Base-by-base conservation (phyloP, 2,797 vertebrate genomes). In the Sandelia bainsii region DNA sequence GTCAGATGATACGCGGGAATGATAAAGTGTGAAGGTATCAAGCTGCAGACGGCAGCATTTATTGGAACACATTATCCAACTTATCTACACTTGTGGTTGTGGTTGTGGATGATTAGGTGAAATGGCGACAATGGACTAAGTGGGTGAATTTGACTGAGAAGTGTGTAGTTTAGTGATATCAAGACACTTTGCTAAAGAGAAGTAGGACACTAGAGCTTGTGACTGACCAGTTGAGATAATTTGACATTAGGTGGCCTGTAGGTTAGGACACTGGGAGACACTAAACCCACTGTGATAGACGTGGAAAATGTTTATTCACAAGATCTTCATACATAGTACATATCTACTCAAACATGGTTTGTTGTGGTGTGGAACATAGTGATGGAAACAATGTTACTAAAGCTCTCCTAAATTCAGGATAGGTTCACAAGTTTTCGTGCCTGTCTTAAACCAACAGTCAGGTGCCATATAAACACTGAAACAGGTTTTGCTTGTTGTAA, bases 1-100 rank as follows among this genome's bases (percentile, higher is more conserved):
- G 89, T 92, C 88, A 88, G 87, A 84, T 89, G 92, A 92, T 88
- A 91, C 54, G 10, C 0, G 23, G 66, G 80, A 80, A 81, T 77
- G 89, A 91, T 88, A 83, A 91, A 86, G 88, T 91, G 87, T 86
- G 85, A 90, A 87, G 74, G 64, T 82, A 90, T 89, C 83, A 66
- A 73, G 81, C 85, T 83, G 80, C 82, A 81, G 72, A 79, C 9
- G n/a, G 72, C 62, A 72, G 74, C 80, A 79, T 81, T 86, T 71
- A 83, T 78, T 69, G 42, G 81, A 84, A 73, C 75, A 79, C 61
- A 42, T 77, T 80, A 75, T 69, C 60, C 60, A 27, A 44, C 68
- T 32, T 72, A 72, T 72, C 61, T 66, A n/a, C 69, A 48, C 49
- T 73, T 64, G 80, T 64, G 62, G 63, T 66, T 29, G 12, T 45